These are phyloP conservation scores for Drosophila lutescens DNA, from an alignment of 2,888 invertebrate species.

Conservation along the genomic window DNA sequence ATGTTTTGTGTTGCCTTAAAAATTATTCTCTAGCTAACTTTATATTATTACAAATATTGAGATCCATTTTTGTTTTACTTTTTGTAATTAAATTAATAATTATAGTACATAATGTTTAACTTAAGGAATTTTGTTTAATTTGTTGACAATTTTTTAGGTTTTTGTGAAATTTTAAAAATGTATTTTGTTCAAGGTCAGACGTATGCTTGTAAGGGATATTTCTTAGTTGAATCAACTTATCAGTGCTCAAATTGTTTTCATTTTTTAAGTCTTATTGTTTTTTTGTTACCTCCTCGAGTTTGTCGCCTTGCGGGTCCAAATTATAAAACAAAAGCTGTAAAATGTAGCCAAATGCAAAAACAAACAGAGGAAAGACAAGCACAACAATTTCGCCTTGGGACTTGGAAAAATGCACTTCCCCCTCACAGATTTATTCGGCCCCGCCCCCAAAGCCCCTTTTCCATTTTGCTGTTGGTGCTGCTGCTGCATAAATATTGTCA, in stretches of 20 bases:
- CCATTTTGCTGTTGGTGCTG: conserved; percentile 63
- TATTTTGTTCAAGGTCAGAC: too few species aligned
- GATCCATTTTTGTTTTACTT: too few species aligned
- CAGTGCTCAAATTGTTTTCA: neutral
- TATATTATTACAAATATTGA: too few species aligned
- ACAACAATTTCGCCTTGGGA: neutral
- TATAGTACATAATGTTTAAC: too few species aligned
- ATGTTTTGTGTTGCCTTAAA: too few species aligned
- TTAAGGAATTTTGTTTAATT: too few species aligned
- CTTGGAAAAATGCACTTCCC: neutral
- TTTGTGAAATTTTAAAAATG: too few species aligned
- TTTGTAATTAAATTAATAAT: too few species aligned
- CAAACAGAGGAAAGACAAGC: conserved; percentile 47
- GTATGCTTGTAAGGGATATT: neutral
- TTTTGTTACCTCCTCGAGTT: conserved; percentile 32
- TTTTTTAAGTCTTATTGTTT: conserved; percentile 31
- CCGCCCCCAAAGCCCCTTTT: neutral
- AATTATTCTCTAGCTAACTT: too few species aligned
- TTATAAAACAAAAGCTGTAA: conserved; percentile 72
- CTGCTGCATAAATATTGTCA: conserved; percentile 78
- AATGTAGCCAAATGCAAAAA: conserved; percentile 68
- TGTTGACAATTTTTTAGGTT: too few species aligned
- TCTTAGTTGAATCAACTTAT: neutral
- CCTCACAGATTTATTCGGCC: neutral
- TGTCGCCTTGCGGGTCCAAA: conserved; percentile 60